Conservation (phyloP, 2,797 vertebrate genomes). For the Erethizon dorsatum region DNA sequence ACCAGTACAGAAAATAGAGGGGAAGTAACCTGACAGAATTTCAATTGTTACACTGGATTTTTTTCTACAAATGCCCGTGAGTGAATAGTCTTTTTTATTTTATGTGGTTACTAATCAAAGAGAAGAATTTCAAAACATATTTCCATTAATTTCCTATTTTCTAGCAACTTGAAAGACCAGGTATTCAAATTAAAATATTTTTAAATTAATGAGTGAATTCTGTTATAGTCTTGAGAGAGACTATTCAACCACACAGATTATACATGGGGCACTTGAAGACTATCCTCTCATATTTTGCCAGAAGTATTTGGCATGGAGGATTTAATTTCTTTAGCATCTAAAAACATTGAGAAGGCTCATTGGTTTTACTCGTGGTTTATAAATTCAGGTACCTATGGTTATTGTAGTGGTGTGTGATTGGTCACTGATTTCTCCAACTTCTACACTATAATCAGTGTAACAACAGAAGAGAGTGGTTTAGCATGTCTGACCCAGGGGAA, state of each 20-base stretch:
- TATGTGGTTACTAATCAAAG: background rate
- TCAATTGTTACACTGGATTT: background rate
- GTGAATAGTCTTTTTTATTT: background rate
- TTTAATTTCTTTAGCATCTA: background rate
- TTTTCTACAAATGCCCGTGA: background rate
- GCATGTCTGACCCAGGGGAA: background rate
- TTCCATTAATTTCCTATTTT: background rate
- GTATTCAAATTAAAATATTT: constrained; percentile 12
- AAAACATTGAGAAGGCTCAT: background rate
- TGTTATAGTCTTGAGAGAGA: background rate
- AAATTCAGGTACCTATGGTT: background rate
- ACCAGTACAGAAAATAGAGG: background rate
- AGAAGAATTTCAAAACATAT: background rate
- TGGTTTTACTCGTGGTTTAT: background rate
- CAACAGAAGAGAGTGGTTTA: background rate
- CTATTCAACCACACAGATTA: background rate
- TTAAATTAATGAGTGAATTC: background rate
- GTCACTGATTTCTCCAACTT: background rate
- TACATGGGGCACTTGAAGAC: background rate
- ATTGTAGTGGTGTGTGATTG: background rate
- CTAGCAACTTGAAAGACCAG: background rate
- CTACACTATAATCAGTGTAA: background rate
- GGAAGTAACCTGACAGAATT: background rate
- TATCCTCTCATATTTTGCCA: background rate
- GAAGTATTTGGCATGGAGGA: background rate